These are phyloP conservation scores for Agonopterix subpropinquella DNA, from an alignment of 2,888 invertebrate species.

Conservation along the genomic window DNA sequence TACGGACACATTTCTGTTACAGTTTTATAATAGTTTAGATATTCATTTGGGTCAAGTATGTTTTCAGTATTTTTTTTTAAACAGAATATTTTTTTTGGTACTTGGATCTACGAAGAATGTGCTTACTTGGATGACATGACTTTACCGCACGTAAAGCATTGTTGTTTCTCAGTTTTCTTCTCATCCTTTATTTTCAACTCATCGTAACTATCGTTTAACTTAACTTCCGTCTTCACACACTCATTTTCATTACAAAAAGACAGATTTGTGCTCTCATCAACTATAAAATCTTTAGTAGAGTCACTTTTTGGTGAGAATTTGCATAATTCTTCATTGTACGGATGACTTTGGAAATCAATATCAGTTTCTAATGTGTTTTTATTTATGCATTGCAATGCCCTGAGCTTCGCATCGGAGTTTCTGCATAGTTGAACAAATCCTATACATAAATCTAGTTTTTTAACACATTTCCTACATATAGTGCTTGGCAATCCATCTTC, in stretches of 20 bases:
- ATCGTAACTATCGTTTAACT: not conserved
- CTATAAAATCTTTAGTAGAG: conserved; percentile 17
- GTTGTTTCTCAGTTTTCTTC: conserved; percentile 37
- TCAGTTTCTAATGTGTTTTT: not conserved
- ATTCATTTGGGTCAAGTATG: no score
- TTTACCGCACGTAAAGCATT: conserved; percentile 71
- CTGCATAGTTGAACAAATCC: conserved; percentile 47
- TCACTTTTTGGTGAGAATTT: conserved; percentile 23
- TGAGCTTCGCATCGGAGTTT: conserved; percentile 41
- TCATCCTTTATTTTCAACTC: not conserved
- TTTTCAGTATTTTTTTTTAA: no score
- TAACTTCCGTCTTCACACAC: not conserved
- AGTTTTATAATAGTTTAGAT: no score
- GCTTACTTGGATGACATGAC: conserved; percentile 65
- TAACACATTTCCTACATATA: conserved; percentile 47
- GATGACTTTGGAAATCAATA: conserved; percentile 10
- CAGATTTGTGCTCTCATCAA: conserved; percentile 19
- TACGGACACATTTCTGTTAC: no score
- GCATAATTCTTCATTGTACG: conserved; percentile 8
- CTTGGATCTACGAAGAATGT: not conserved
- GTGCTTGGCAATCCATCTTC: conserved; percentile 48
- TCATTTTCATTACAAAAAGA: conserved; percentile 11
- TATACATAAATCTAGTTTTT: conserved; percentile 41
- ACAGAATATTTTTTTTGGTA: no score
- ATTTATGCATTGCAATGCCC: conserved; percentile 14